Conservation (phyloP, 2,113 vertebrate genomes). For the Puntigrus tetrazona region DNA sequence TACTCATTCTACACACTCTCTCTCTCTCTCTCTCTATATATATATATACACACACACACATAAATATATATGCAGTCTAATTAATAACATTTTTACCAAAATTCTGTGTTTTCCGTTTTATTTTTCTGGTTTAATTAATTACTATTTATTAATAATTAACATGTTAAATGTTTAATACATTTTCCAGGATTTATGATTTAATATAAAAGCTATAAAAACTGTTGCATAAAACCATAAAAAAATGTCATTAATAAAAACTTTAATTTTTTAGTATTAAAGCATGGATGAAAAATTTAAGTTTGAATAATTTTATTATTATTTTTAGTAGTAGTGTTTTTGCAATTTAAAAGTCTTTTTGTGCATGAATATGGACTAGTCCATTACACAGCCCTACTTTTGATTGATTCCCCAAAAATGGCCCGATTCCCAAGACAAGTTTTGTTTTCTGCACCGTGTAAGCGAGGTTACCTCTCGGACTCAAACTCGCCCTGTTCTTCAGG, state of each 20-base stretch:
- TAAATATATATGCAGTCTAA: too few species aligned
- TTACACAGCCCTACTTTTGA: not conserved
- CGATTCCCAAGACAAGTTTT: not conserved
- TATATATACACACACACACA: too few species aligned
- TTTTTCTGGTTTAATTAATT: not conserved
- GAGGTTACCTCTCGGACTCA: slow-evolving; percentile 89
- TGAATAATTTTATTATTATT: not conserved
- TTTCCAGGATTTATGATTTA: not conserved
- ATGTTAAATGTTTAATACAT: too few species aligned
- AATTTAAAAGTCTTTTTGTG: not conserved
- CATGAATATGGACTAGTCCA: not conserved
- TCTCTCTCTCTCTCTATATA: too few species aligned
- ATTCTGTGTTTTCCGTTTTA: not conserved
- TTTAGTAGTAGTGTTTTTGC: not conserved
- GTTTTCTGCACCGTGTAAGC: not conserved
- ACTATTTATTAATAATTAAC: too few species aligned
- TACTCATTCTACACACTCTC: too few species aligned
- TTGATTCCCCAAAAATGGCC: not conserved
- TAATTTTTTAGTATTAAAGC: not conserved
- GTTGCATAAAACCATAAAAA: not conserved
- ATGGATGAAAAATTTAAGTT: not conserved
- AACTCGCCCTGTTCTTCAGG: slow-evolving; percentile 91
- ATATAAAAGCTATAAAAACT: not conserved
- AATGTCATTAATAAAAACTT: too few species aligned
- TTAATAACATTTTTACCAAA: not conserved